phyloP scores from a whole-genome alignment of 2,797 vertebrate genomes.

The Dallia pectoralis region DNA sequence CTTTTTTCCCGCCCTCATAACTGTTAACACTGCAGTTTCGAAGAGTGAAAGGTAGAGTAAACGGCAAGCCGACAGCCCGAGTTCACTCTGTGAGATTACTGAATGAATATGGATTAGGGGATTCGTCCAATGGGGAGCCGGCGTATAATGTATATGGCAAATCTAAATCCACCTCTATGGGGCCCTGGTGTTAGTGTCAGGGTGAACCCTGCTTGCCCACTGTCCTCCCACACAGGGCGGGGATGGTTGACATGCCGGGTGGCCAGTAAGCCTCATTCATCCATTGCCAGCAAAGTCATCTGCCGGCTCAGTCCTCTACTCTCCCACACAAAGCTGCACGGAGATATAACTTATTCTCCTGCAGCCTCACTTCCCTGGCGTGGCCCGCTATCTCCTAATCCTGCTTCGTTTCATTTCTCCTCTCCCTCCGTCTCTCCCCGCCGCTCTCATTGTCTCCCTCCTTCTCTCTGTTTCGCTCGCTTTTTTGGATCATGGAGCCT shows the following conservation, averaged over 20 bases:
- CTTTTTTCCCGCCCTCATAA: constrained; percentile 50
- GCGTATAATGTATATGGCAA: constrained; percentile 41
- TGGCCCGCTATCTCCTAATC: constrained; percentile 35
- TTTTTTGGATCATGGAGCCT: constrained; percentile 8
- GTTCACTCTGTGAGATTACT: constrained; percentile 34
- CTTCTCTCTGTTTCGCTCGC: constrained; percentile 16
- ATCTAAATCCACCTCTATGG: constrained; percentile 54
- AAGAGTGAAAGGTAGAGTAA: constrained; percentile 45
- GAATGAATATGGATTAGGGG: constrained; percentile 56
- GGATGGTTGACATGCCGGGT: constrained; percentile 61
- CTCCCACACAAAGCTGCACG: constrained; percentile 67
- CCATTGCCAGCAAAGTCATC: constrained; percentile 69
- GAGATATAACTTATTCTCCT: constrained; percentile 54
- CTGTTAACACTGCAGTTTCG: constrained; percentile 69
- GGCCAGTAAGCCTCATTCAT: constrained; percentile 68
- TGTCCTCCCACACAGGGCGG: constrained; percentile 43
- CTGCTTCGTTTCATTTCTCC: not conserved
- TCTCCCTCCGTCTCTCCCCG: constrained; percentile 46
- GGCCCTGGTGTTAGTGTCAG: constrained; percentile 18
- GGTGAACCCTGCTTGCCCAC: constrained; percentile 48
- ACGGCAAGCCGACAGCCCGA: constrained; percentile 18
- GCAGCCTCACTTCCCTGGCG: constrained; percentile 53
- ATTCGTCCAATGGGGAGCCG: constrained; percentile 32
- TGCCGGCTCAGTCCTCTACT: constrained; percentile 67
- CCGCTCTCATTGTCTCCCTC: constrained; percentile 24